A percentile compares a stretch with the other conserved stretches of the same genome.
These are phyloP conservation scores for Eupelmus urozonus DNA, from an alignment of 2,888 invertebrate genomes.

Conservation along the genomic window DNA sequence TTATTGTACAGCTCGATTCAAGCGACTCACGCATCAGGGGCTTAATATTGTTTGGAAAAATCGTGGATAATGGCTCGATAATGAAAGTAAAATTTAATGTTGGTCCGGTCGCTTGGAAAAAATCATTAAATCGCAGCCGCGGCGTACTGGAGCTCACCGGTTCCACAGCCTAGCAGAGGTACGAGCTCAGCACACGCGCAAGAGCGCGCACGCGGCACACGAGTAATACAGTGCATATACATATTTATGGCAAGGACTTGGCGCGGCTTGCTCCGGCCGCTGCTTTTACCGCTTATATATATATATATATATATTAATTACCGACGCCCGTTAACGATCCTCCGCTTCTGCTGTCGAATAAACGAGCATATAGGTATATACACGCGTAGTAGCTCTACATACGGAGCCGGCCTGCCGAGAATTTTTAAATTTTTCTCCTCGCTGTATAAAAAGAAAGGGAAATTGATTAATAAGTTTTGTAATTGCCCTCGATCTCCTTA, in stretches of 20 bases:
- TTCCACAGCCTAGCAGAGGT: conserved; percentile 32
- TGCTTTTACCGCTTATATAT: conserved; percentile 69
- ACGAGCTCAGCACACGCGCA: conserved; percentile 34
- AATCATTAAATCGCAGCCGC: conserved; percentile 63
- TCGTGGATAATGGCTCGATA: conserved; percentile 49
- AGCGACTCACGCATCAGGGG: too few relatives aligned
- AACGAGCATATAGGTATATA: conserved; percentile 6
- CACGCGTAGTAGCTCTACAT: too few relatives aligned
- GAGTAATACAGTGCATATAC: conserved; percentile 68
- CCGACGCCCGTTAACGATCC: conserved; percentile 66
- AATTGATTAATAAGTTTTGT: conserved; percentile 54
- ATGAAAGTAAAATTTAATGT: conserved; percentile 54
- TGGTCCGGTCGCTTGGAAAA: conserved; percentile 58
- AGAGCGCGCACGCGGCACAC: too few relatives aligned
- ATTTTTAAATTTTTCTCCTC: conserved; percentile 23
- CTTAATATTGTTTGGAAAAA: conserved; percentile 19
- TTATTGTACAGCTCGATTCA: too few relatives aligned
- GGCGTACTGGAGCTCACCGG: conserved; percentile 50
- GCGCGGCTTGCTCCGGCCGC: conserved; percentile 15
- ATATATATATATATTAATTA: conserved; percentile 75
- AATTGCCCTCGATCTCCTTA: conserved; percentile 19
- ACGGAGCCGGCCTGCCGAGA: too few relatives aligned
- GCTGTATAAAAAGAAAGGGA: background rate
- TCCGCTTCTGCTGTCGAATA: too few relatives aligned
- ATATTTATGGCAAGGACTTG: conserved; percentile 67